These are phyloP conservation scores for Oryzias dopingdopingensis DNA, from an alignment of 2,797 vertebrate genomes.

Conservation along the genomic window DNA sequence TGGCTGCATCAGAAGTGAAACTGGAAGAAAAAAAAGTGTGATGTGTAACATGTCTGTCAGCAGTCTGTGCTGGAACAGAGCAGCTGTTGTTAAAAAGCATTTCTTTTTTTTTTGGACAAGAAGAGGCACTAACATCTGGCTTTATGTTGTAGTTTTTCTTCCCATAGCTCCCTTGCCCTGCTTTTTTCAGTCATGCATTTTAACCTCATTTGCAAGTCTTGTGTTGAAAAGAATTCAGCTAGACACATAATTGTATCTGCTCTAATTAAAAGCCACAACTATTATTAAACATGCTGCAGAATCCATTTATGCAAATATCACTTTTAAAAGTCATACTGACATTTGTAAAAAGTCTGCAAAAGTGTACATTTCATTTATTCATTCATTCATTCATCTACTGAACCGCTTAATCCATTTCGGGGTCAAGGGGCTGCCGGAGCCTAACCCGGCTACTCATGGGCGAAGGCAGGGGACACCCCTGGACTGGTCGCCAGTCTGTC, in stretches of 20 bases:
- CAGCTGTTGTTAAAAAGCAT: constrained; percentile 6
- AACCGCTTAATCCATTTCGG: no score
- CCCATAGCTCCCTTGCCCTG: neutral
- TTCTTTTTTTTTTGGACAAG: constrained; percentile 13
- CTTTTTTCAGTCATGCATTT: neutral
- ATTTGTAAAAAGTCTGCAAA: neutral
- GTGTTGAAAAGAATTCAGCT: neutral
- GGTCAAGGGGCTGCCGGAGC: no score
- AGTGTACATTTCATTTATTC: no score
- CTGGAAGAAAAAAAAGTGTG: constrained; percentile 38
- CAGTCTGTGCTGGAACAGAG: constrained; percentile 11
- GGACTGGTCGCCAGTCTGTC: no score
- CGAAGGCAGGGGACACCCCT: no score
- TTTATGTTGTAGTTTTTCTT: neutral
- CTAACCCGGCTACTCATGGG: no score
- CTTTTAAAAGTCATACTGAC: neutral
- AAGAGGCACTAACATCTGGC: constrained; percentile 10
- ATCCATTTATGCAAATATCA: neutral
- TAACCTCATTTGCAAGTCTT: neutral
- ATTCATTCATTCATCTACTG: no score
- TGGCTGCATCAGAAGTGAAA: constrained; percentile 44
- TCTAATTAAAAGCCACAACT: neutral
- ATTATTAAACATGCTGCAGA: no score
- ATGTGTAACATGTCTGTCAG: constrained; percentile 40
- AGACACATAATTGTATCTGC: neutral